Percentiles rank a stretch among this genome's conserved stretches.
Evolutionary conservation across 2,113 vertebrate species (phyloP).

Genomic region (Verasper variegatus): DNA sequence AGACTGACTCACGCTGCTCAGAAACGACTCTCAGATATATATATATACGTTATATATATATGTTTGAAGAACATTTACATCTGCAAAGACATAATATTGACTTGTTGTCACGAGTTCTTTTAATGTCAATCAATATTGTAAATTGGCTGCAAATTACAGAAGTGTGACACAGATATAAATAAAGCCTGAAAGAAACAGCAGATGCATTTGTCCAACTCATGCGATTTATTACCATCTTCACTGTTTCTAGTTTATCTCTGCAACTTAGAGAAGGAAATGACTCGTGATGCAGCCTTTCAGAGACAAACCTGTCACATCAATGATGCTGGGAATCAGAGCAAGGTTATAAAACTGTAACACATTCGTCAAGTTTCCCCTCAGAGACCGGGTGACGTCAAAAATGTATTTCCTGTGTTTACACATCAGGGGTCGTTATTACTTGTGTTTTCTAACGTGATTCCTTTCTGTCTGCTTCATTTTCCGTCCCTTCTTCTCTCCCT

Average conservation of each 20-base stretch:
- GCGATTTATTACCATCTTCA: neutral
- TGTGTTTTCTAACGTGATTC: slow-evolving; percentile 41
- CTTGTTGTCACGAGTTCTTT: no score
- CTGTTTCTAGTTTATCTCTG: slow-evolving; percentile 12
- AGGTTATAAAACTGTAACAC: slow-evolving; percentile 21
- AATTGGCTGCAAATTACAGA: neutral
- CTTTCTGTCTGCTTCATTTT: slow-evolving; percentile 25
- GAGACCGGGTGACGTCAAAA: slow-evolving; percentile 28
- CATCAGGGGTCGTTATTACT: slow-evolving; percentile 3
- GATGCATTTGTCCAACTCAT: neutral
- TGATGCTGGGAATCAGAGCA: slow-evolving; percentile 15
- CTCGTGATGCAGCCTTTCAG: slow-evolving; percentile 25
- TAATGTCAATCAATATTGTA: no score
- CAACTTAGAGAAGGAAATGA: slow-evolving; percentile 8
- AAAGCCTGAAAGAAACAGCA: neutral
- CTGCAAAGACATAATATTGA: no score
- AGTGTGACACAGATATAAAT: neutral
- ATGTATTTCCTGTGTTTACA: slow-evolving; percentile 18
- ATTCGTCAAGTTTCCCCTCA: slow-evolving; percentile 3
- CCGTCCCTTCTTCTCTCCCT: slow-evolving; percentile 2
- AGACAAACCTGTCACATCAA: slow-evolving; percentile 26
- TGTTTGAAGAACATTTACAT: neutral
- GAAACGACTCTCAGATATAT: no score
- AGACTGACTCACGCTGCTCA: no score
- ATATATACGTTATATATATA: no score